Evolutionary conservation across 2,888 invertebrate genomes (phyloP).

Genomic region (Drosophila stalkeri): DNA sequence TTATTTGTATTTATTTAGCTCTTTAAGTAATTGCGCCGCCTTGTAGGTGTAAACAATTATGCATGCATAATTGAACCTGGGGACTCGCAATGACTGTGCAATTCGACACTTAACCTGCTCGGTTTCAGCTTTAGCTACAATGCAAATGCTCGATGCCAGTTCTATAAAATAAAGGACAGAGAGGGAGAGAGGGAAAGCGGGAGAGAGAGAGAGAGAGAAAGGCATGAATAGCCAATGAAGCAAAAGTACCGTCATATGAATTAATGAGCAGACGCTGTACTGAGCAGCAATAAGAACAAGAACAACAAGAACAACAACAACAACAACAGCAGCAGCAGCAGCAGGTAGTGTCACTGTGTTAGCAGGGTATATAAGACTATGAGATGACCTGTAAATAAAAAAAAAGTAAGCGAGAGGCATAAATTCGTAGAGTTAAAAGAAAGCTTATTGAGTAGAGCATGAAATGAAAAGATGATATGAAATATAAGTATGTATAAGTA

Average conservation of each 20-base stretch:
- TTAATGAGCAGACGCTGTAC: constrained; percentile 66
- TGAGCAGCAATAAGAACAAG: constrained; percentile 30
- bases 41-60: constrained; percentile 60
- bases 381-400: background rate
- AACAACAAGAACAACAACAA: too few species aligned
- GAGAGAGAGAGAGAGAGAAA: background rate
- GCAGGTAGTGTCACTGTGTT: constrained; percentile 5
- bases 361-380: background rate
- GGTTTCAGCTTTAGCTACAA: background rate
- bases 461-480: too few species aligned
- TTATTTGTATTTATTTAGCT: constrained; percentile 12
- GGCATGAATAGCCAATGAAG: constrained; percentile 68
- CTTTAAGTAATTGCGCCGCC: constrained; percentile 32
- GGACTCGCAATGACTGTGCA: constrained; percentile 51
- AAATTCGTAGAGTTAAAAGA: background rate
- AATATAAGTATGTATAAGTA: background rate
- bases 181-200: background rate
- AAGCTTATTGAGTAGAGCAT: background rate
- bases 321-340: constrained; percentile 2
- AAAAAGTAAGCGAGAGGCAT: background rate
- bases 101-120: constrained; percentile 70
- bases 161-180: constrained; percentile 10
- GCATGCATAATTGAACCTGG: constrained; percentile 64
- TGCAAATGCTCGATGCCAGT: constrained; percentile 6
- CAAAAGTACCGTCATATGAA: constrained; percentile 75